Conservation (phyloP, 2,797 vertebrate genomes). For the Fratercula arctica region DNA sequence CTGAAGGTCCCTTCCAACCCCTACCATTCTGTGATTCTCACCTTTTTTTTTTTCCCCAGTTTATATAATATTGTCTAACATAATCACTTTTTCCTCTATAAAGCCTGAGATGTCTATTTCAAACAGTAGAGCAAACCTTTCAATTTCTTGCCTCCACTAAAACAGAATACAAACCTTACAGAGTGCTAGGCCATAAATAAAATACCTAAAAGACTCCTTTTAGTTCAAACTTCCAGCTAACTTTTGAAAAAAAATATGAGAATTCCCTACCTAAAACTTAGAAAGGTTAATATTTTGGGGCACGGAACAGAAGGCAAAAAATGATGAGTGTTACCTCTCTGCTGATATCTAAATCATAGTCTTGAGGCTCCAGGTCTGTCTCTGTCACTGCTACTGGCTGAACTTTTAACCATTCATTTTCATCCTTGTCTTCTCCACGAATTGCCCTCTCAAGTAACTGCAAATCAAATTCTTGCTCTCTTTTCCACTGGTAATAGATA, state of each 20-base stretch:
- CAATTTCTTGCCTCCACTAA: not conserved
- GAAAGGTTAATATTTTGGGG: not conserved
- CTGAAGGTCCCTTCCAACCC: not conserved
- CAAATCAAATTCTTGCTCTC: constrained; percentile 99
- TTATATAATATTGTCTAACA: not conserved
- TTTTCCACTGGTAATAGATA: constrained; percentile 91
- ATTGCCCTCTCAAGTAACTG: constrained; percentile 93
- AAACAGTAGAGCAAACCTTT: not conserved
- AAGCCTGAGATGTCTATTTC: not conserved
- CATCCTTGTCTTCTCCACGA: constrained; percentile 87
- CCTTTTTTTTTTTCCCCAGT: not conserved
- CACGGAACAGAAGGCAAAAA: not conserved
- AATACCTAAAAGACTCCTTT: not conserved
- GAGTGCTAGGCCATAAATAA: not conserved
- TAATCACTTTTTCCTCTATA: not conserved
- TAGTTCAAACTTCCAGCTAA: not conserved
- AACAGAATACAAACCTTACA: not conserved
- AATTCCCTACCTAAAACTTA: not conserved
- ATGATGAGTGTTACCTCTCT: constrained; percentile 85
- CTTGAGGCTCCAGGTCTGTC: constrained; percentile 88
- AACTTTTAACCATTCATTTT: constrained; percentile 90
- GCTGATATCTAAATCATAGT: constrained; percentile 92
- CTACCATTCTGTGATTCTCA: not conserved
- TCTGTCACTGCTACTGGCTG: constrained; percentile 80
- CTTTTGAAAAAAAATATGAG: not conserved